phyloP scores from a whole-genome alignment of 1,140 invertebrate genomes.

The Aphelinus certus region DNA sequence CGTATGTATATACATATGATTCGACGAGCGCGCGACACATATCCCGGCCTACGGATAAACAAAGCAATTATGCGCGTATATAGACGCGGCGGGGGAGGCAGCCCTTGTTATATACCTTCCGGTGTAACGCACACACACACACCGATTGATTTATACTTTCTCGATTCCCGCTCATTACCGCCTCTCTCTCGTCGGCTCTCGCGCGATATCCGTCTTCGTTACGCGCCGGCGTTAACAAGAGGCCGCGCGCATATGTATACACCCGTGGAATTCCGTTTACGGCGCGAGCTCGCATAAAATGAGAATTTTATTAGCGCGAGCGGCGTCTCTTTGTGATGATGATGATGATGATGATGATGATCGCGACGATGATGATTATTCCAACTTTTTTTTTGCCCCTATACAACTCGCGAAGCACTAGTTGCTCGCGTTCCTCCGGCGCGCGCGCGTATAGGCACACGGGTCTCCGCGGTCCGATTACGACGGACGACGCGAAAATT shows the following conservation, averaged over 20 bases:
- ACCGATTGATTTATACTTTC: no score
- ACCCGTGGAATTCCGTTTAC: not conserved
- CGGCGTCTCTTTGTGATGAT: not conserved
- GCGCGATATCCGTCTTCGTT: constrained; percentile 11
- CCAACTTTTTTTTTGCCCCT: not conserved
- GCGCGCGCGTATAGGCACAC: no score
- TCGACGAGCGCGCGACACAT: not conserved
- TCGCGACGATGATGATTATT: not conserved
- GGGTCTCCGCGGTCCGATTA: no score
- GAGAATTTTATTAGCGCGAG: constrained; percentile 12
- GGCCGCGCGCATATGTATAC: not conserved
- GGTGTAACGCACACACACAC: no score
- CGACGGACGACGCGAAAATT: not conserved
- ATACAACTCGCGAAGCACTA: no score
- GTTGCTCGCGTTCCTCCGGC: not conserved
- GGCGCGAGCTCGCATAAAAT: constrained; percentile 1
- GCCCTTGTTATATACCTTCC: no score
- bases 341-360: no score
- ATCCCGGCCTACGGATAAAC: constrained; percentile 38
- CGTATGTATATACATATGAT: no score
- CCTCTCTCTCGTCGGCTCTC: no score
- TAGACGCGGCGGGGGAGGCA: not conserved
- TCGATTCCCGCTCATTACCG: no score
- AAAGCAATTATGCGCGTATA: constrained; percentile 36
- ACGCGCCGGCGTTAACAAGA: not conserved